A percentile compares a stretch with the other conserved stretches of the same genome.
Conservation (phyloP, 2,113 vertebrate genomes). For the Lethenteron camtschaticum region DNA sequence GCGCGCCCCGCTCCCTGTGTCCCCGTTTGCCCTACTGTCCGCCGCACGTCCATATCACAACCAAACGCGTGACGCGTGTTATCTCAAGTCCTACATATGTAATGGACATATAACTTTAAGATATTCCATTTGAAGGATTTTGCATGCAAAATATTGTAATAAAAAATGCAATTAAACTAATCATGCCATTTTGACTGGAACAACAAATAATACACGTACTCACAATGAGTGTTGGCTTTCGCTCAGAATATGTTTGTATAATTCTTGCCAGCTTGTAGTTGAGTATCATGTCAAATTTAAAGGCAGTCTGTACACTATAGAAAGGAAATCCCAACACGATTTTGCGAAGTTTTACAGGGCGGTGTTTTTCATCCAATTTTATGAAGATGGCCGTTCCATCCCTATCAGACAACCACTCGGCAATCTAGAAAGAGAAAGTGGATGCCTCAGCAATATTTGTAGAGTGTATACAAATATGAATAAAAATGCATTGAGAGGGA, state of each 20-base stretch:
- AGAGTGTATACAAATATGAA: constrained; percentile 9
- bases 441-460: too few relatives aligned
- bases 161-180: too few relatives aligned
- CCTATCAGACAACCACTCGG: constrained; percentile 72
- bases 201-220: constrained; percentile 7
- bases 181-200: too few relatives aligned
- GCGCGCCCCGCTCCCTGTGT: too few relatives aligned
- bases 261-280: constrained; percentile 75
- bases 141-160: too few relatives aligned
- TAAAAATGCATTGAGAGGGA: constrained; percentile 7
- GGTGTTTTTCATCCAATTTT: constrained; percentile 67
- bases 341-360: constrained; percentile 79
- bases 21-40: too few relatives aligned
- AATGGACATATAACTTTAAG: too few relatives aligned
- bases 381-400: constrained; percentile 42
- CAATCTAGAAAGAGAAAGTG: constrained; percentile 35
- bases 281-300: constrained; percentile 81
- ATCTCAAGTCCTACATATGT: too few relatives aligned
- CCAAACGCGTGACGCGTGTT: too few relatives aligned
- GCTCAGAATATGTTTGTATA: constrained; percentile 73
- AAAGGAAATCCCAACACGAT: constrained; percentile 78
- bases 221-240: constrained; percentile 81
- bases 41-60: too few relatives aligned
- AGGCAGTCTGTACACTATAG: constrained; percentile 53
- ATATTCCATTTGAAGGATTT: too few relatives aligned